phyloP scores from a whole-genome alignment of 92 coral and sea anemone genomes.

The Parazoanthus darwini region DNA sequence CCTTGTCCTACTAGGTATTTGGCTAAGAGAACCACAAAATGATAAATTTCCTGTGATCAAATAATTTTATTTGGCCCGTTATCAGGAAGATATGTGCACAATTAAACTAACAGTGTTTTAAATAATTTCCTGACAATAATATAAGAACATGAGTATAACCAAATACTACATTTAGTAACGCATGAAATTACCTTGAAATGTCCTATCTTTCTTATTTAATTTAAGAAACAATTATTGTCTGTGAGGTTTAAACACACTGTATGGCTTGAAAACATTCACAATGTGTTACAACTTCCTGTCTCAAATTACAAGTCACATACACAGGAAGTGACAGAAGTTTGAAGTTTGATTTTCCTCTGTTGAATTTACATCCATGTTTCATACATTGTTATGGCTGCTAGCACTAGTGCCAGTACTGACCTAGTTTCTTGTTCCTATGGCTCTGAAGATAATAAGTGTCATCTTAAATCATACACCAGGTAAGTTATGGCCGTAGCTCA shows the following conservation, averaged over 20 bases:
- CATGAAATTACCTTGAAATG: background rate
- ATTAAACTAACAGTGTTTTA: too few species aligned
- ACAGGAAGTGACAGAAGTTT: slow-evolving; percentile 19
- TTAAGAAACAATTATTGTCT: slow-evolving; percentile 10
- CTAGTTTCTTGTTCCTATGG: slow-evolving; percentile 39
- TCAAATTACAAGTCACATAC: slow-evolving; percentile 31
- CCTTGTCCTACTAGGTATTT: too few species aligned
- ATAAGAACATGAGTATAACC: too few species aligned
- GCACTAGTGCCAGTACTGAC: slow-evolving; percentile 20
- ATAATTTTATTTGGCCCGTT: too few species aligned
- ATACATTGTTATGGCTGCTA: slow-evolving; percentile 24
- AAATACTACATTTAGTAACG: background rate
- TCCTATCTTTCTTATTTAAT: background rate
- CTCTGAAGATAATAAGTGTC: slow-evolving; percentile 38
- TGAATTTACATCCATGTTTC: slow-evolving; percentile 10
- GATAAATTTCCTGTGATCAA: too few species aligned
- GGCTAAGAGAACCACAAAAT: too few species aligned
- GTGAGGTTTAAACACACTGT: slow-evolving; percentile 12
- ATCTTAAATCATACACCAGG: slow-evolving; percentile 37
- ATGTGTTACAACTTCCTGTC: slow-evolving; percentile 22
- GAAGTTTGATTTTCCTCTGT: slow-evolving; percentile 26
- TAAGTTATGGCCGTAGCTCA: slow-evolving; percentile 31
- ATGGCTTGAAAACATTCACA: too few species aligned
- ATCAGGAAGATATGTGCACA: too few species aligned
- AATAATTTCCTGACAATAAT: too few species aligned